Evolutionary conservation across 1,140 invertebrate species (phyloP), one percentile per base, ranked within the genome.

Genomic region (Chlorops oryzae): DNA sequence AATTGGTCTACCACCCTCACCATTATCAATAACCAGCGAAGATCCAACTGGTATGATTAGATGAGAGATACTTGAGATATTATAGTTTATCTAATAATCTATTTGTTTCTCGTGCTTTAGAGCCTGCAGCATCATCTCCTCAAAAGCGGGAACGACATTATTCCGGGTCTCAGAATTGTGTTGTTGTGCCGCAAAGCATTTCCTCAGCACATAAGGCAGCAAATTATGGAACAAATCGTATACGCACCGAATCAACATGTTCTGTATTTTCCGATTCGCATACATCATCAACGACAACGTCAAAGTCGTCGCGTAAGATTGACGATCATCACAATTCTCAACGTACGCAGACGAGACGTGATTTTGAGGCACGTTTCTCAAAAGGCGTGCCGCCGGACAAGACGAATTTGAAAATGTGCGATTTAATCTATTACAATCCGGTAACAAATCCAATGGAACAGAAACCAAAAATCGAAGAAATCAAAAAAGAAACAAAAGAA

Each of bases 361-460:
- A 84, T 54, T 84, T 82, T 63, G 65, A 77, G 12, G 62, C 77
- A 5, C 80, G 80, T 43, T 77, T 76, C 49, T 52, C 58, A 12
- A 74, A 81, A 43, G 76, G 76, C 23, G 70, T 80, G 21, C 69
- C 73, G 20, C 78, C 81, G 2, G 86, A 89, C 57, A 77, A 80
- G 58, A 76, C 77, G 20, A 80, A 81, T 42, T 79, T 93, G 48
- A 93, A 84, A 34, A 92, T 94, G 89, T 86, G 87, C 58, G 91
- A 94, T 75, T 78, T 93, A 38, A 92, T 93, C 58, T 92, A 86
- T 73, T 92, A 90, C 70, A 94, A 94, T 74, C 91, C 90, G 3
- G 65, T 73, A 1, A 80, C 77, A 18, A 88, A 87, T 75, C 81
- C 81, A 3, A 83, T 85, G 80, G 75, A 67, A 43, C 62, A 61